Evolutionary conservation across 2,888 invertebrate genomes (phyloP), one percentile per base, ranked within the genome.

Genomic region (Meloe dianella): DNA sequence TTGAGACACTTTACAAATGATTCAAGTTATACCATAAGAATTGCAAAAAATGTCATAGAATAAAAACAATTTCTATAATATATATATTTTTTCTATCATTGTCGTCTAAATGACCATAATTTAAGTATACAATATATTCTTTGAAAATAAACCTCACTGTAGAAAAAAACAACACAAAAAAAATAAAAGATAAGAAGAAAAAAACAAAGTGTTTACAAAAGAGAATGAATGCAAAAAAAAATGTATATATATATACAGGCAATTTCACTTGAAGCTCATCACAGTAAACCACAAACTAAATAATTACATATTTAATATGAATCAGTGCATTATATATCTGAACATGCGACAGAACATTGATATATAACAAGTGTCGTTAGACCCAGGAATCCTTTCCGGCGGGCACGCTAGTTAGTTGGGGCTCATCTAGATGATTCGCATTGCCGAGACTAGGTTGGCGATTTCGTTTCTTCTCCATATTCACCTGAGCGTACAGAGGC

Each of bases 401-500:
- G 66, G 82, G 80, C 69, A 80, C 74, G 68, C 78, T 77, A 66
- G 76, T 74, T 57, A 78, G 75, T 67, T 75, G 74, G 47, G 76
- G 76, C 60, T 81, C 81, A 60, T 80, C 78, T 71, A 82, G 73
- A 72, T 82, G 81, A 70, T 82, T 83, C 57, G 77, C 74, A 63
- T 72, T 69, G 71, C 78, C 79, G 64, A 84, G 79, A 73, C 83
- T 84, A 47, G 83, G 82, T 73, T 84, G 84, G 56, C 87, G 84
- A 76, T 87, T 87, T 74, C 87, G 86, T 79, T 89, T 89, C 81
- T 88, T 88, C 78, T 89, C 89, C 80, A 89, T 85, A 78, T 89
- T 89, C 72, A 89, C 89, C 84, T 89, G 89, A 75, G 89, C 89
- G 81, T 89, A 89, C 62, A 89, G 84, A 58, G 89, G 89, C 79